Percentiles rank a stretch among this genome's conserved stretches.
Evolutionary conservation across 1,140 invertebrate genomes (phyloP).

Genomic region (Drosophila rufa): DNA sequence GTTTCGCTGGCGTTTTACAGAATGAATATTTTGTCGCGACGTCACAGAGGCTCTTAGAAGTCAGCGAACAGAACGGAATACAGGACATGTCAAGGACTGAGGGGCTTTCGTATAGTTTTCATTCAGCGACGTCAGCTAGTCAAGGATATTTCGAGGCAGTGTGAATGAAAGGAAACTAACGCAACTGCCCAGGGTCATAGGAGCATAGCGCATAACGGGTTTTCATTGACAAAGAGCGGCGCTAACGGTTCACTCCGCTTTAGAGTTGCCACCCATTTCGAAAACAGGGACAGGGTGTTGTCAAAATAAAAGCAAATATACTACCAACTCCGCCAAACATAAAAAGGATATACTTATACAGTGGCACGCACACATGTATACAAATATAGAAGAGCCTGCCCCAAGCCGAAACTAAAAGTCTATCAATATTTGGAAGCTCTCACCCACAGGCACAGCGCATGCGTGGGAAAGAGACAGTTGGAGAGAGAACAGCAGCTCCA

Average conservation of each 20-base stretch:
- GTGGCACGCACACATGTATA: slow-evolving; percentile 16
- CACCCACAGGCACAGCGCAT: slow-evolving; percentile 51
- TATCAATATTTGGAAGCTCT: slow-evolving; percentile 75
- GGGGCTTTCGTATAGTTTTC: slow-evolving; percentile 34
- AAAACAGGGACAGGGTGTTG: slow-evolving; percentile 24
- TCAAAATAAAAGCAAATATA: slow-evolving; percentile 10
- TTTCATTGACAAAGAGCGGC: slow-evolving; percentile 39
- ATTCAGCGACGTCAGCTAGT: slow-evolving; percentile 57
- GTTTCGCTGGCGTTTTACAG: slow-evolving; percentile 70
- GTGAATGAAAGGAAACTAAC: slow-evolving; percentile 55
- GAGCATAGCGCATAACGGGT: slow-evolving; percentile 40
- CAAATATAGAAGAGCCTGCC: slow-evolving; percentile 63
- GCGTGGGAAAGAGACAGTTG: slow-evolving; percentile 54
- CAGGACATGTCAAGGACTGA: slow-evolving; percentile 76
- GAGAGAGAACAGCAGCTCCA: slow-evolving; percentile 35
- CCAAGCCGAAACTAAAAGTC: slow-evolving; percentile 80
- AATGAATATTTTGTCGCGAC: slow-evolving; percentile 71
- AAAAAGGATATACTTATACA: slow-evolving; percentile 27
- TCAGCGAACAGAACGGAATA: slow-evolving; percentile 16
- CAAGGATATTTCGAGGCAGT: slow-evolving; percentile 42
- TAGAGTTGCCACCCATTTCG: slow-evolving; percentile 32
- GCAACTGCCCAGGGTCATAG: slow-evolving; percentile 32
- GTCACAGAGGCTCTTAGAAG: slow-evolving; percentile 34
- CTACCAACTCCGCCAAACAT: slow-evolving; percentile 28
- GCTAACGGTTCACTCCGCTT: slow-evolving; percentile 28